A percentile compares a stretch with the other conserved stretches of the same genome.
These are phyloP conservation scores for Mormyrops attenuatus DNA, from an alignment of 2,797 vertebrate species.

Conservation along the genomic window DNA sequence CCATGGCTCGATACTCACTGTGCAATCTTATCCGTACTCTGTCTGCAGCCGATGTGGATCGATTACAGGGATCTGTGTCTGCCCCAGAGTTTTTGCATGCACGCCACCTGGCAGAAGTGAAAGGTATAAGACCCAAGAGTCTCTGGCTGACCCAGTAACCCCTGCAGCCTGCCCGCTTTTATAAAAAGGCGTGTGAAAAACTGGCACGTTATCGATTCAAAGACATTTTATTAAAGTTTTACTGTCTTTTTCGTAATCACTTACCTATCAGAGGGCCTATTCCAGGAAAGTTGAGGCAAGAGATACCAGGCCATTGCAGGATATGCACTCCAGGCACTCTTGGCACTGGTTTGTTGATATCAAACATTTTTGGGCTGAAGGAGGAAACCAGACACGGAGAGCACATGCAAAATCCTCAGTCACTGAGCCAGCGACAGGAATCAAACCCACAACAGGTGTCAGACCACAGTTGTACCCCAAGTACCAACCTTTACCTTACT, in stretches of 20 bases:
- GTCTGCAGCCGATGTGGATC: conserved; percentile 12
- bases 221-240: neutral
- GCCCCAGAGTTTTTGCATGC: neutral
- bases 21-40: conserved; percentile 12
- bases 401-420: neutral
- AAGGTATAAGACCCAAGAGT: neutral
- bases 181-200: neutral
- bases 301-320: neutral
- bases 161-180: neutral
- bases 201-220: neutral
- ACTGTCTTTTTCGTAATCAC: neutral
- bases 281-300: neutral
- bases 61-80: conserved; percentile 14
- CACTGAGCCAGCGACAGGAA: neutral
- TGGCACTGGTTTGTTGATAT: neutral
- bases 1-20: neutral
- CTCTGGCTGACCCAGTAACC: neutral
- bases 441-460: neutral
- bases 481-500: neutral
- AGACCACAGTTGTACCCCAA: neutral
- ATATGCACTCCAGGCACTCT: neutral
- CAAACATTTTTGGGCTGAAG: neutral
- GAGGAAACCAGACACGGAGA: neutral
- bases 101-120: conserved; percentile 13
- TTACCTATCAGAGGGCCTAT: neutral